Conservation (phyloP, 2,888 invertebrate species). For the Apamea anceps region DNA sequence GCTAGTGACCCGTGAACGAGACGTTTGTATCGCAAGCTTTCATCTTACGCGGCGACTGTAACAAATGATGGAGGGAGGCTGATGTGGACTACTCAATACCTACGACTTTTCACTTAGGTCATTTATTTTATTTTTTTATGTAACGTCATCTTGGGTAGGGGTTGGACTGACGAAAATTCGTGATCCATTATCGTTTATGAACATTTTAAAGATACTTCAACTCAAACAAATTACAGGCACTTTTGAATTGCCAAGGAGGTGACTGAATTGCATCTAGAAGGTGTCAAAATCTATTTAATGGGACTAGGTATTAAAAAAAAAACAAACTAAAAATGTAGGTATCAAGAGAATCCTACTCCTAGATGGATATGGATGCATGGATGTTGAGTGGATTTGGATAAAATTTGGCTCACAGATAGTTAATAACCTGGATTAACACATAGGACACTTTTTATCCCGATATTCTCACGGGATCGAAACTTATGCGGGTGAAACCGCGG, state of each 20-base stretch:
- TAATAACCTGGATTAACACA: no score
- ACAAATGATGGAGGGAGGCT: constrained; percentile 80
- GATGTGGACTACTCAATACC: constrained; percentile 60
- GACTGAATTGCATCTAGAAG: background rate
- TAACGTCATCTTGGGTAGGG: constrained; percentile 46
- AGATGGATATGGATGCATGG: no score
- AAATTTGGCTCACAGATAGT: no score
- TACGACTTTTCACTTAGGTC: constrained; percentile 73
- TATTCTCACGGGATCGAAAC: no score
- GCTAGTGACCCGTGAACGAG: constrained; percentile 85
- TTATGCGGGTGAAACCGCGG: no score
- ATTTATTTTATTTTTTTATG: constrained; percentile 57
- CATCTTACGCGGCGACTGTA: constrained; percentile 87
- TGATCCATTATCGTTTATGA: background rate
- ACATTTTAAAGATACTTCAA: background rate
- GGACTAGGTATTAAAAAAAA: background rate
- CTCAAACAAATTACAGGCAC: no score
- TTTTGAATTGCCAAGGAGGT: background rate
- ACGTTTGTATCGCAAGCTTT: constrained; percentile 85
- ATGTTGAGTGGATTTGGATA: no score
- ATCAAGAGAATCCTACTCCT: background rate
- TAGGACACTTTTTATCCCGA: no score
- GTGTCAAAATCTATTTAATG: background rate
- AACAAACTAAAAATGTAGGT: background rate
- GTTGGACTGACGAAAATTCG: background rate